These are phyloP conservation scores for Andrena fulva DNA, from an alignment of 2,888 invertebrate genomes.

Conservation along the genomic window DNA sequence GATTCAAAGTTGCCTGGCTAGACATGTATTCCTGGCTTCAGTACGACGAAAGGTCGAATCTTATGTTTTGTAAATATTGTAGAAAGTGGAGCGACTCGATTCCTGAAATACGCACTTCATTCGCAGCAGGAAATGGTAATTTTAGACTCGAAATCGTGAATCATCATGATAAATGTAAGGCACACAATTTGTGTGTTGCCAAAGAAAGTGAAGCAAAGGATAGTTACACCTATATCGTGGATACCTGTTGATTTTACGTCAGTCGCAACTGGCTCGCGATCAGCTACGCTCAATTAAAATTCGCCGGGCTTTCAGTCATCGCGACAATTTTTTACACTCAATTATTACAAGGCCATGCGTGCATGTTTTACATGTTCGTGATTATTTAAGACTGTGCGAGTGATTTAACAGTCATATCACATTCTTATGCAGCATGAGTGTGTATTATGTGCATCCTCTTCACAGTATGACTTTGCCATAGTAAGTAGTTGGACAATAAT, in stretches of 20 bases:
- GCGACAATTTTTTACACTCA: constrained; percentile 17
- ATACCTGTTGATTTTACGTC: constrained; percentile 51
- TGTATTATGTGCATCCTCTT: constrained; percentile 3
- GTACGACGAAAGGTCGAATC: constrained; percentile 89
- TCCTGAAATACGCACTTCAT: constrained; percentile 91
- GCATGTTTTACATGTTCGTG: not conserved
- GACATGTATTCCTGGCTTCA: constrained; percentile 90
- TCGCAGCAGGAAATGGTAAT: constrained; percentile 92
- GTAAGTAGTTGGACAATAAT: constrained; percentile 12
- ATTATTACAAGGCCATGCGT: not conserved
- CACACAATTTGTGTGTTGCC: constrained; percentile 89
- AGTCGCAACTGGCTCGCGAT: constrained; percentile 29
- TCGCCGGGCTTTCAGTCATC: not conserved
- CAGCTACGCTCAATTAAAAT: constrained; percentile 40
- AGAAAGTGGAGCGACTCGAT: constrained; percentile 90
- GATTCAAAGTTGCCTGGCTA: constrained; percentile 89
- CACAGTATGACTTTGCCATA: constrained; percentile 4
- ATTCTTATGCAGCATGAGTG: not conserved
- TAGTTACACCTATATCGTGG: constrained; percentile 50
- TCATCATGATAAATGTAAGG: constrained; percentile 92
- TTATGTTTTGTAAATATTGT: constrained; percentile 91
- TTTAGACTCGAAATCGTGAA: constrained; percentile 92
- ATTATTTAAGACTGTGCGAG: constrained; percentile 22
- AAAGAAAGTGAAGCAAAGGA: constrained; percentile 82
- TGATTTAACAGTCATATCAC: not conserved